Percentiles rank a stretch among this genome's conserved stretches.
Conservation (phyloP, 2,888 invertebrate species). For the Mayetiola destructor region DNA sequence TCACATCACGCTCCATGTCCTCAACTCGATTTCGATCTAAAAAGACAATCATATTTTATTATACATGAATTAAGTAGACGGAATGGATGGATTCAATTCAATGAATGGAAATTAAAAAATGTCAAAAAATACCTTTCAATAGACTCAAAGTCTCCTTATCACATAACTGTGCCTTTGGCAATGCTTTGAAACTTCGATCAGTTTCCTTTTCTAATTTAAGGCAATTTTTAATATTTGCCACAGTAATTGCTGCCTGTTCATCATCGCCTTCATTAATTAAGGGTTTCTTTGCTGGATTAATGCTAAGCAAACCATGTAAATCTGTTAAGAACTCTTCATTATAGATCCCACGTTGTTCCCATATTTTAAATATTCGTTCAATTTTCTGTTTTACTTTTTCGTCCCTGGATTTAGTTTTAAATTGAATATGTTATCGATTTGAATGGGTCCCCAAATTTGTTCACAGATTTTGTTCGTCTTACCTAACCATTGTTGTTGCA, state of each 20-base stretch:
- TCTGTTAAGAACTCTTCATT: slow-evolving; percentile 81
- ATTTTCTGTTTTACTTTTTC: slow-evolving; percentile 78
- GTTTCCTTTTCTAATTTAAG: slow-evolving; percentile 58
- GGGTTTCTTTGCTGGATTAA: slow-evolving; percentile 53
- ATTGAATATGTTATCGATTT: neutral
- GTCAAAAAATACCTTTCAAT: slow-evolving; percentile 51
- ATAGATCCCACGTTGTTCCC: slow-evolving; percentile 87
- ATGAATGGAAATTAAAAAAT: neutral
- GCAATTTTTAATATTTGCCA: slow-evolving; percentile 62
- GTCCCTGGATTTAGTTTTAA: slow-evolving; percentile 44
- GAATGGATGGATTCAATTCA: neutral
- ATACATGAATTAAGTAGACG: neutral
- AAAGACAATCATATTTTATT: slow-evolving; percentile 17
- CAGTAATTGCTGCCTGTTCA: slow-evolving; percentile 45
- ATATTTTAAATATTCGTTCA: slow-evolving; percentile 82
- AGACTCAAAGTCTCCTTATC: slow-evolving; percentile 64
- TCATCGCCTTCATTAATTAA: slow-evolving; percentile 37
- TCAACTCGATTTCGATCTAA: slow-evolving; percentile 71
- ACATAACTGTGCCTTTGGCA: slow-evolving; percentile 40
- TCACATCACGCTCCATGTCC: slow-evolving; percentile 76
- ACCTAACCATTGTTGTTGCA: slow-evolving; percentile 79
- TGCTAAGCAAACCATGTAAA: slow-evolving; percentile 66
- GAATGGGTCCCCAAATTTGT: no score
- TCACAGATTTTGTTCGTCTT: no score
- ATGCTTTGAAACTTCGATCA: slow-evolving; percentile 46